Evolutionary conservation across 2,797 vertebrate species (phyloP).

Genomic region (Epinephelus coioides): DNA sequence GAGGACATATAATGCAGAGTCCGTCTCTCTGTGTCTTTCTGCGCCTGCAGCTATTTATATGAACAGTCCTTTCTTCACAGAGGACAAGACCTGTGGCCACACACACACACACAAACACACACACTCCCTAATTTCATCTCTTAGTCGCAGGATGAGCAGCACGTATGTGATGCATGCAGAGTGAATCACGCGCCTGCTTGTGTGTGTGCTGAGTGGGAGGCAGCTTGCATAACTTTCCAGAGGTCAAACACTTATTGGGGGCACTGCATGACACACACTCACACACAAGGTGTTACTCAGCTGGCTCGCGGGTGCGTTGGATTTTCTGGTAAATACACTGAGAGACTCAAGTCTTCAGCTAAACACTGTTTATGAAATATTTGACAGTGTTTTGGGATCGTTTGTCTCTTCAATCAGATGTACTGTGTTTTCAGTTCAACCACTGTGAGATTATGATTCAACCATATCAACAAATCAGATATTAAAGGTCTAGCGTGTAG

Average conservation of each 20-base stretch:
- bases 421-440: not conserved
- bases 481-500: too few species aligned
- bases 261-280: slow-evolving; percentile 42
- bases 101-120: not conserved
- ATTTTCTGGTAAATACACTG: slow-evolving; percentile 1
- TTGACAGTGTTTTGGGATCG: not conserved
- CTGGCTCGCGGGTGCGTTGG: slow-evolving; percentile 30
- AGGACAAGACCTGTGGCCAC: slow-evolving; percentile 29
- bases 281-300: slow-evolving; percentile 49
- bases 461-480: not conserved
- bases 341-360: not conserved
- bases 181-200: slow-evolving; percentile 44
- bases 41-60: slow-evolving; percentile 8
- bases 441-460: not conserved
- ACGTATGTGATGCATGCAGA: slow-evolving; percentile 31
- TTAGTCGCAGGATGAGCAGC: slow-evolving; percentile 23
- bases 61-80: slow-evolving; percentile 13
- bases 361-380: slow-evolving; percentile 1
- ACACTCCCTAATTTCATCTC: slow-evolving; percentile 23
- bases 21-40: slow-evolving; percentile 11
- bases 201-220: slow-evolving; percentile 56
- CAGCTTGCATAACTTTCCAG: slow-evolving; percentile 62
- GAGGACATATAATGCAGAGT: not conserved
- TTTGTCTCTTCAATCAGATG: not conserved
- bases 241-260: slow-evolving; percentile 64